Base-by-base conservation (phyloP, 2,797 vertebrate genomes). In the Cyclura pinguis region DNA sequence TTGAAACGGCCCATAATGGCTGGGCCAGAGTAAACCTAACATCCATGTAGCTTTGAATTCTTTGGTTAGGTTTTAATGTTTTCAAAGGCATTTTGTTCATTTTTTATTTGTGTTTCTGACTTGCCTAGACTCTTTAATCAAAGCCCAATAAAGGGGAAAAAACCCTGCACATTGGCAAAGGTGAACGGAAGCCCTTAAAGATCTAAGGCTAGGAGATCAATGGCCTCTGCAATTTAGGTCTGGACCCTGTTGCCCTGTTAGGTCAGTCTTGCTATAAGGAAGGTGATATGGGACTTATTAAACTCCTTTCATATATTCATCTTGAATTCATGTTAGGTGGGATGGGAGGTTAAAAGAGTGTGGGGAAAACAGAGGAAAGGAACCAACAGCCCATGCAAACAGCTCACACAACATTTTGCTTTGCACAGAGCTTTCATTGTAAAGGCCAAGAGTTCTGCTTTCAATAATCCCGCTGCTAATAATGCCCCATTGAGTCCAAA, bases 361-460 rank as follows among this genome's bases (percentile, higher is more conserved):
- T 78, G 90, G 89, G 95, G 96, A 95, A 20, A 95, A 96, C 96
- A 95, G 96, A 95, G 93, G 93, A 91, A 96, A 92, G 1, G 84
- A 91, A 52, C 94, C 90, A 92, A 89, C 27, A 0, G 95, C 55
- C 92, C 90, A 42, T 97, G 97, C 96, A 97, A 97, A 97, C 97
- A 97, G 96, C 96, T 96, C 95, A 96, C 96, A 95, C 97, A 96
- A 97, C 80, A 94, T 96, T 96, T 88, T 92, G 96, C 96, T 93
- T 93, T 91, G 93, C 94, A 97, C 97, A 98, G 97, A 97, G 97
- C 92, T 91, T 93, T 94, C 96, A 97, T 98, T 98, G 97, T 98
- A 95, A 94, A 95, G 88, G 91, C 88, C 90, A 77, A 73, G 96
- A 97, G 96, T 96, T 97, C 96, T 97, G 97, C 97, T 97, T 96